These are phyloP conservation scores for Nothoprocta perdicaria DNA, from an alignment of 2,113 vertebrate genomes.

Conservation along the genomic window DNA sequence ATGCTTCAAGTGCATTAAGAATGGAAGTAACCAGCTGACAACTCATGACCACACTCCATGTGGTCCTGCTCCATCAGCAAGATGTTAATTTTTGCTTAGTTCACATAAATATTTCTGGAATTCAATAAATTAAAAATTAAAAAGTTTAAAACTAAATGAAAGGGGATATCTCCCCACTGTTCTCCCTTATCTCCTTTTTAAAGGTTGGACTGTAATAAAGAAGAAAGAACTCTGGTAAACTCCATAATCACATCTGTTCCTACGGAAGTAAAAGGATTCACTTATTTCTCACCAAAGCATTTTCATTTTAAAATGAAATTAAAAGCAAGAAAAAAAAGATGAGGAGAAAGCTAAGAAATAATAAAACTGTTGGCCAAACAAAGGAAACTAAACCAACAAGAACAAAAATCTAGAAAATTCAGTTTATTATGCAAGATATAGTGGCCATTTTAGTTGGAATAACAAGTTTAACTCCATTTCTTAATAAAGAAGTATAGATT, in stretches of 20 bases:
- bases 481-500: not conserved
- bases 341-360: not conserved
- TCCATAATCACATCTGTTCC: not conserved
- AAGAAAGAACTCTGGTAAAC: not conserved
- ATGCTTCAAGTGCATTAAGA: not conserved
- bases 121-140: not conserved
- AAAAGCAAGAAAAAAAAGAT: not conserved
- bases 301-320: not conserved
- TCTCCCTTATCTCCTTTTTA: not conserved
- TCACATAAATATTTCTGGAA: not conserved
- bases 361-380: not conserved
- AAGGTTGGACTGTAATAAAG: not conserved
- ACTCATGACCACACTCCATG: accelerated
- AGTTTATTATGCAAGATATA: not conserved
- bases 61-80: not conserved
- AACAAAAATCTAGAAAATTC: not conserved
- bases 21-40: not conserved
- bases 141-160: not conserved
- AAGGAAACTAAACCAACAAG: not conserved
- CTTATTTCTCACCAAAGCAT: not conserved
- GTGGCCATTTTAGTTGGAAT: not conserved
- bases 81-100: not conserved
- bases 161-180: not conserved
- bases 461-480: conserved; percentile 1
- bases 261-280: not conserved